Conservation (phyloP, 2,888 invertebrate species). For the Ormyrus thymus region DNA sequence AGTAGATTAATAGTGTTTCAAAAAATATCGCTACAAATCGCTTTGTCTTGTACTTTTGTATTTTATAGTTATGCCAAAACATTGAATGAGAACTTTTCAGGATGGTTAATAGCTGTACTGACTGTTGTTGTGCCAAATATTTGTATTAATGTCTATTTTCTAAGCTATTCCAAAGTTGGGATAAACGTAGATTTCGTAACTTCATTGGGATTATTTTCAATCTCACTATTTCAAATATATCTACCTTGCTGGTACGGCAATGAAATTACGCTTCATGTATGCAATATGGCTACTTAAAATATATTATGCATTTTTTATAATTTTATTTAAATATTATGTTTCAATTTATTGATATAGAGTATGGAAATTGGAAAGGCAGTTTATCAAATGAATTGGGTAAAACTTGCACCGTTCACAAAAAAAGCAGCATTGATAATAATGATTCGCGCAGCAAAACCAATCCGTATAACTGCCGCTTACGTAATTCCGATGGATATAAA, state of each 20-base stretch:
- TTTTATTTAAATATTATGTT: neutral
- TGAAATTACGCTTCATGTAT: constrained; percentile 43
- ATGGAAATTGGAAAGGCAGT: neutral
- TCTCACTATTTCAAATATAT: constrained; percentile 28
- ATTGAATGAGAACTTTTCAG: constrained; percentile 17
- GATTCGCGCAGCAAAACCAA: neutral
- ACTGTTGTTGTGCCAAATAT: constrained; percentile 28
- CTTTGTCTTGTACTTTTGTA: neutral
- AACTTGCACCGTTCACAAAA: neutral
- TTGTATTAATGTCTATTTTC: constrained; percentile 25
- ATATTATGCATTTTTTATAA: neutral
- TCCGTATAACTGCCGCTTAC: neutral
- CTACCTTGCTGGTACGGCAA: constrained; percentile 50
- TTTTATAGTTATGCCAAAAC: constrained; percentile 16
- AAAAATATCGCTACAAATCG: neutral
- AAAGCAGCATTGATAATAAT: neutral
- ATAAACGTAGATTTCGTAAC: neutral
- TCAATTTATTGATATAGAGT: neutral
- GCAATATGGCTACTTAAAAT: neutral
- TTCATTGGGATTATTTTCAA: constrained; percentile 3
- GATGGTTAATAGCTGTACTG: constrained; percentile 13
- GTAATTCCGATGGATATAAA: neutral
- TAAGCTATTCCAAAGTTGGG: neutral
- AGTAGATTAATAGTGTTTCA: neutral
- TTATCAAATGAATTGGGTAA: neutral